These are phyloP conservation scores for Chorisops tibialis DNA, from an alignment of 2,888 invertebrate species.

Conservation along the genomic window DNA sequence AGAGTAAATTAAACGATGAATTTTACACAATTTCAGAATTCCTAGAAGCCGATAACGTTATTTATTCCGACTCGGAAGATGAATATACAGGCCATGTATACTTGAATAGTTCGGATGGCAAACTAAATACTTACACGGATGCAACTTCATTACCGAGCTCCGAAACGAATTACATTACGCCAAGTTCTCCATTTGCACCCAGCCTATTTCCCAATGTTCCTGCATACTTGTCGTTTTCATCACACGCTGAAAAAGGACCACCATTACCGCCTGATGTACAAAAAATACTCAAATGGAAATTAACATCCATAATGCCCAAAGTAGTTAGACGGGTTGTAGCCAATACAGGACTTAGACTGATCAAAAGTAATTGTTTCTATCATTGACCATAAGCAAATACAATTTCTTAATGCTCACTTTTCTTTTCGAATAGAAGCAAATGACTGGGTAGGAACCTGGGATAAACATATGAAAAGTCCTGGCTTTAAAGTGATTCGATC, in stretches of 20 bases:
- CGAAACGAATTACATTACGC: constrained; percentile 27
- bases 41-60: background rate
- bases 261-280: constrained; percentile 67
- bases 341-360: constrained; percentile 81
- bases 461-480: constrained; percentile 93
- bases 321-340: constrained; percentile 84
- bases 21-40: background rate
- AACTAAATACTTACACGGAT: background rate
- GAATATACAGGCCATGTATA: constrained; percentile 27
- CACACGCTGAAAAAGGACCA: constrained; percentile 61
- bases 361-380: constrained; percentile 65
- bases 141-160: background rate
- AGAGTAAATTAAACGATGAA: background rate
- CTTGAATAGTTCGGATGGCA: background rate
- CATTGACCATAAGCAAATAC: background rate
- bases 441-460: constrained; percentile 96
- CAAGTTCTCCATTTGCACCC: constrained; percentile 51
- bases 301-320: constrained; percentile 91
- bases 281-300: constrained; percentile 87
- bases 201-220: constrained; percentile 72
- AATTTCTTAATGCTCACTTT: background rate
- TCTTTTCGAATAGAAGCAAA: constrained; percentile 66
- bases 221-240: constrained; percentile 74
- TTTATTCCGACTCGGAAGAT: constrained; percentile 28
- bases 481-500: constrained; percentile 81